A percentile compares a stretch with the other conserved stretches of the same genome.
Conservation (phyloP, 2,797 vertebrate genomes). For the Sebastolobus alascanus region DNA sequence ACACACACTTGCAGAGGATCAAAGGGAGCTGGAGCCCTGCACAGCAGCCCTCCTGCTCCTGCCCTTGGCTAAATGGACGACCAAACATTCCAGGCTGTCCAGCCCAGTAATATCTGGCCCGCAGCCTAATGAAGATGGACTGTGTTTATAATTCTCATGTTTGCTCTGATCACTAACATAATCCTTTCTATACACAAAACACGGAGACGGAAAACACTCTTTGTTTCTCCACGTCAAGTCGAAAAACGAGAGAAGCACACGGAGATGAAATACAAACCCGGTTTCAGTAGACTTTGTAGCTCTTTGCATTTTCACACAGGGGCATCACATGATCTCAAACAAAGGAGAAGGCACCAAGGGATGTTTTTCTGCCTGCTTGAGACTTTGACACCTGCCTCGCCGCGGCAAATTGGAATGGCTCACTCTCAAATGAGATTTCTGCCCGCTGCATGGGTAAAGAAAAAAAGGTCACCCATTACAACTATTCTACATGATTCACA, state of each 20-base stretch:
- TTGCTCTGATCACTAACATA: slow-evolving; percentile 85
- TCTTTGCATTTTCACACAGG: slow-evolving; percentile 76
- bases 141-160: slow-evolving; percentile 86
- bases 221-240: slow-evolving; percentile 66
- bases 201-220: slow-evolving; percentile 70
- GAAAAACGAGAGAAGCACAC: slow-evolving; percentile 35
- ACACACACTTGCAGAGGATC: slow-evolving; percentile 84
- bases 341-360: slow-evolving; percentile 80
- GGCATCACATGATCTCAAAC: slow-evolving; percentile 80
- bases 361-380: slow-evolving; percentile 83
- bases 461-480: slow-evolving; percentile 83
- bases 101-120: slow-evolving; percentile 83
- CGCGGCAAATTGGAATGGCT: slow-evolving; percentile 81
- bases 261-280: slow-evolving; percentile 58
- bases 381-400: slow-evolving; percentile 86
- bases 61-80: slow-evolving; percentile 88
- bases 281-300: slow-evolving; percentile 64
- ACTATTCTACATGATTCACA: slow-evolving; percentile 84
- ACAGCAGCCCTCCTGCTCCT: slow-evolving; percentile 87
- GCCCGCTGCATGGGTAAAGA: slow-evolving; percentile 70
- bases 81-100: slow-evolving; percentile 88
- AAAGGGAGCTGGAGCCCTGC: slow-evolving; percentile 84
- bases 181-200: slow-evolving; percentile 80
- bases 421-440: slow-evolving; percentile 84
- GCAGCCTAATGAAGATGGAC: slow-evolving; percentile 85